A percentile compares a stretch with the other conserved stretches of the same genome.
Evolutionary conservation across 2,113 vertebrate genomes (phyloP).

Genomic region (Anhinga anhinga): DNA sequence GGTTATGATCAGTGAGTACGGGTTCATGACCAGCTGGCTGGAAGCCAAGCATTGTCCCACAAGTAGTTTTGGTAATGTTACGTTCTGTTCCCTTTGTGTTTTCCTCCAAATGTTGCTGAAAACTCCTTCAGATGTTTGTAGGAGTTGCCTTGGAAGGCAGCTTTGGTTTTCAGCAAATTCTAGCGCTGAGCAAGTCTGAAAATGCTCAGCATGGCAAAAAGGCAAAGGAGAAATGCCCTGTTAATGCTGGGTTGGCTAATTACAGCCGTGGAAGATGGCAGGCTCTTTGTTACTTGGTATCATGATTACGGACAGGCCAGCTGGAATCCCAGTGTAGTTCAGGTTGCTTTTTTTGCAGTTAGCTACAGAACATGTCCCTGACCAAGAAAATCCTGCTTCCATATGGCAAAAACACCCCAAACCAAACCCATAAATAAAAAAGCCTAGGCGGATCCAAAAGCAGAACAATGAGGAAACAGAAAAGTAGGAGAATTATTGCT

Average conservation of each 20-base stretch:
- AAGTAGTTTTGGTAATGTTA: not conserved
- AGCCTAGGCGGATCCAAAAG: not conserved
- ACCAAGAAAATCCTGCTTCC: not conserved
- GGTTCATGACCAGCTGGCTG: not conserved
- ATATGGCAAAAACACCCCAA: not conserved
- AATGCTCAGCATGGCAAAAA: not conserved
- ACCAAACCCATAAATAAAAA: not conserved
- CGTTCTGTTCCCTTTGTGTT: not conserved
- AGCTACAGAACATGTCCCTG: not conserved
- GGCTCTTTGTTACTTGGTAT: not conserved
- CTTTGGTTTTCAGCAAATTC: not conserved
- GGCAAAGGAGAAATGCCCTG: not conserved
- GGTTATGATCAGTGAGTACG: not conserved
- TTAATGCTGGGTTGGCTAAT: not conserved
- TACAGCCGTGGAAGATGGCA: not conserved
- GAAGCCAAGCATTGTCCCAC: not conserved
- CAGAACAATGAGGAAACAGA: not conserved
- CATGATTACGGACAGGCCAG: not conserved
- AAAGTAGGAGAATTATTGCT: not conserved
- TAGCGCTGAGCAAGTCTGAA: not conserved
- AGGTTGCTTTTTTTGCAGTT: not conserved
- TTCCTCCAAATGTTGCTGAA: not conserved
- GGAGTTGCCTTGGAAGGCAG: not conserved
- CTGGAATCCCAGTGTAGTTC: not conserved
- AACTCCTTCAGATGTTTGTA: not conserved